These are phyloP conservation scores for Tamias sibiricus DNA, from an alignment of 2,113 vertebrate genomes.

Conservation along the genomic window DNA sequence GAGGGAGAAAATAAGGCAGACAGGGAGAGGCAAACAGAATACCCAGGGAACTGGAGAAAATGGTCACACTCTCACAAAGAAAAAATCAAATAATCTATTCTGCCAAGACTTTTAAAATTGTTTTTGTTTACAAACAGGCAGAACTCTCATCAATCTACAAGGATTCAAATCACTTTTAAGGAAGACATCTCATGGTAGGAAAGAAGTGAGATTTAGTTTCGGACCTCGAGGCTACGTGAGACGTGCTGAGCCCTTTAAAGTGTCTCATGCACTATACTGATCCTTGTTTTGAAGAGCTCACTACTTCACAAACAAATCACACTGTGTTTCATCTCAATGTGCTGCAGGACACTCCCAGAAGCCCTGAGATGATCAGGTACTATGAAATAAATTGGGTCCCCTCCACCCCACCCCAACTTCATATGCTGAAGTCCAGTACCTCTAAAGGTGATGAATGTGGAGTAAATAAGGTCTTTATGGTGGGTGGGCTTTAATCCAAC, in stretches of 20 bases:
- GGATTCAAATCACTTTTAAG: not conserved
- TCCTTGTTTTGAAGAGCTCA: not conserved
- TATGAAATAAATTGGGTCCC: rapidly evolving
- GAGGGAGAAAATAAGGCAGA: not conserved
- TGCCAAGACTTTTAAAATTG: not conserved
- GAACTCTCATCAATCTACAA: not conserved
- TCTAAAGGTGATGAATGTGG: not conserved
- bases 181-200: not conserved
- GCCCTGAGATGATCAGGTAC: rapidly evolving
- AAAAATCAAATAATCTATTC: not conserved
- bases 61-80: not conserved
- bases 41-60: not conserved
- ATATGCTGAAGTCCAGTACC: rapidly evolving
- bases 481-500: not conserved
- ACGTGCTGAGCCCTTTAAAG: not conserved
- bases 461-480: not conserved
- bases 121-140: not conserved
- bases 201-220: not conserved
- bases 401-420: not conserved
- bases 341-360: not conserved
- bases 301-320: not conserved
- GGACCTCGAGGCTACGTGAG: not conserved
- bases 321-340: not conserved
- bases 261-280: not conserved
- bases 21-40: not conserved